These are phyloP conservation scores for Marronus borbonicus DNA, from an alignment of 2,888 invertebrate genomes.

Conservation along the genomic window DNA sequence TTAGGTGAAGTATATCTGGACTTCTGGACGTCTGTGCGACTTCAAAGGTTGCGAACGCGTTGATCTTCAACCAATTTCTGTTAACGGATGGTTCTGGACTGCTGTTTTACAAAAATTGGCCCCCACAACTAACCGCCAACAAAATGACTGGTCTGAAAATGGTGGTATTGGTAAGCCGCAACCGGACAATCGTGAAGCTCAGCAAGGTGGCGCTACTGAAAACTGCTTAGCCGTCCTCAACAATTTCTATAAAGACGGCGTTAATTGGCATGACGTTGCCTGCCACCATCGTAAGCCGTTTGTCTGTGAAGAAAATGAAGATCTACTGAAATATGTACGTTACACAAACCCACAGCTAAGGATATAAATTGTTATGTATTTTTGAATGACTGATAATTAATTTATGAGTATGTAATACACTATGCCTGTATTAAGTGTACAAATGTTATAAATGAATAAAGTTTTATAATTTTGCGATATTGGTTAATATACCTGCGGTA, in stretches of 20 bases:
- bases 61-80: slow-evolving; percentile 84
- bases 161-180: slow-evolving; percentile 91
- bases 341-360: slow-evolving; percentile 86
- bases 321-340: slow-evolving; percentile 87
- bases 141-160: slow-evolving; percentile 91
- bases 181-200: slow-evolving; percentile 88
- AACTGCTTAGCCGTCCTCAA: slow-evolving; percentile 90
- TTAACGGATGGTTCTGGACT: slow-evolving; percentile 96
- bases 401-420: slow-evolving; percentile 47
- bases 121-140: slow-evolving; percentile 84
- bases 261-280: slow-evolving; percentile 93
- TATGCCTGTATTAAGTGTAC: slow-evolving; percentile 26
- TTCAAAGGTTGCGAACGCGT: slow-evolving; percentile 92
- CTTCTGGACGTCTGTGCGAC: slow-evolving; percentile 90
- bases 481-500: background rate
- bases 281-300: slow-evolving; percentile 92
- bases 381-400: slow-evolving; percentile 48
- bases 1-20: slow-evolving; percentile 92
- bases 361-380: slow-evolving; percentile 71
- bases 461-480: slow-evolving; percentile 31
- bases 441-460: slow-evolving; percentile 36
- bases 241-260: slow-evolving; percentile 92
- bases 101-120: slow-evolving; percentile 89
- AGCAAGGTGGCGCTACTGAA: slow-evolving; percentile 88
- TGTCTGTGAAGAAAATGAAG: slow-evolving; percentile 91